These are phyloP conservation scores for Cochlearius cochlearius DNA, from an alignment of 2,113 vertebrate genomes.

Conservation along the genomic window DNA sequence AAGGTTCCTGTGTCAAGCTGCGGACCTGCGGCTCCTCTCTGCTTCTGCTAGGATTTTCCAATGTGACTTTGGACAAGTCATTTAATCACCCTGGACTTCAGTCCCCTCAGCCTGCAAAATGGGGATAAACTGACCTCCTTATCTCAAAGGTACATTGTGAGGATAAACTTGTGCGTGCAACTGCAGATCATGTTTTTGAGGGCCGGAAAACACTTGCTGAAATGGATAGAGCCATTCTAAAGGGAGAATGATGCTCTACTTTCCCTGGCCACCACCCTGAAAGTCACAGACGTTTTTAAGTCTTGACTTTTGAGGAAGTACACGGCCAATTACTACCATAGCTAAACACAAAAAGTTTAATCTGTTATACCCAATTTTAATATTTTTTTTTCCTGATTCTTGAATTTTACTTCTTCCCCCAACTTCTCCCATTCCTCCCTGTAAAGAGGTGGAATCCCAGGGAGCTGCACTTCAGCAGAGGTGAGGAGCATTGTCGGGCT, in stretches of 20 bases:
- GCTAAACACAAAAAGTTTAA: not conserved
- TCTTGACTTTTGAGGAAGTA: not conserved
- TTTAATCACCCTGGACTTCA: not conserved
- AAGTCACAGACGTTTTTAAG: not conserved
- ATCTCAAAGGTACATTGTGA: not conserved
- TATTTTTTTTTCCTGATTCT: accelerated
- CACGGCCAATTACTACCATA: not conserved
- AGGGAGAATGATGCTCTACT: accelerated
- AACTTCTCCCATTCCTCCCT: not conserved
- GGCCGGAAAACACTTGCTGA: not conserved
- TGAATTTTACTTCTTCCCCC: not conserved
- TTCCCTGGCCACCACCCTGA: not conserved
- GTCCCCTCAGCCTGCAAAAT: not conserved
- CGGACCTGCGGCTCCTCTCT: accelerated
- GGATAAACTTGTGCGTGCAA: not conserved
- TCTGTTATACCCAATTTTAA: not conserved
- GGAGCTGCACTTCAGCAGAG: not conserved
- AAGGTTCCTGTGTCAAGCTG: not conserved
- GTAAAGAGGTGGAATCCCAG: not conserved
- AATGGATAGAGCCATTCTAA: not conserved
- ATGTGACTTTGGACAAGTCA: not conserved
- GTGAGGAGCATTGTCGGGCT: not conserved
- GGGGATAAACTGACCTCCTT: not conserved
- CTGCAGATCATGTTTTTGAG: not conserved
- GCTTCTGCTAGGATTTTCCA: not conserved